Evolutionary conservation across 2,113 vertebrate species (phyloP).

Genomic region (Oryzias celebensis): DNA sequence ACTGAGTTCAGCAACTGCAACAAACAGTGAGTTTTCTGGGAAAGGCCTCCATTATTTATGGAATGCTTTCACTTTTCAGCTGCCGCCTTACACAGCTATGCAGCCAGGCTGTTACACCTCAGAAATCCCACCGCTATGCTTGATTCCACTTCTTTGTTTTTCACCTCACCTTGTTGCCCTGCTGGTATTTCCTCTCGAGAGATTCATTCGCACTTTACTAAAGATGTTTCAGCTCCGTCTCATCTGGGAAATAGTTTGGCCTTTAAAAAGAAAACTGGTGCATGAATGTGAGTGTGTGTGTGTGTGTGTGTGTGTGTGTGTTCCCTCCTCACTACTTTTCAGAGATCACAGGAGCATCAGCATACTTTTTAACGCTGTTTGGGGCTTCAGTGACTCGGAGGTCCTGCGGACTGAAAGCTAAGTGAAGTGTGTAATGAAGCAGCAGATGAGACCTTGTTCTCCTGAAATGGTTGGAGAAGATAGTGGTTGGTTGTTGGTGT

Average conservation of each 20-base stretch:
- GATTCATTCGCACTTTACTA: slow-evolving; percentile 20
- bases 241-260: slow-evolving; percentile 41
- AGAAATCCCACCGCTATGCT: neutral
- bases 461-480: slow-evolving; percentile 12
- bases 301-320: slow-evolving; percentile 11
- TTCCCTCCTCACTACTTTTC: slow-evolving; percentile 15
- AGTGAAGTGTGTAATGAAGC: slow-evolving; percentile 74
- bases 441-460: slow-evolving; percentile 58
- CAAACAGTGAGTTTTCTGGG: neutral
- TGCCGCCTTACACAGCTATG: neutral
- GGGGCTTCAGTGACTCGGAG: slow-evolving; percentile 49
- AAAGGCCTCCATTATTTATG: slow-evolving; percentile 38
- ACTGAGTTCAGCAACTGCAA: slow-evolving; percentile 17
- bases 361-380: slow-evolving; percentile 50
- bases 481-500: slow-evolving; percentile 7
- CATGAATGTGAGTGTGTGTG: neutral
- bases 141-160: slow-evolving; percentile 37
- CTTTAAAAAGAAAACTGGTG: slow-evolving; percentile 43
- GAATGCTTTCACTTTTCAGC: slow-evolving; percentile 5
- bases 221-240: slow-evolving; percentile 27
- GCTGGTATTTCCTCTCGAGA: slow-evolving; percentile 7
- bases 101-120: slow-evolving; percentile 12
- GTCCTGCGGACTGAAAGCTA: slow-evolving; percentile 52
- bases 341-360: slow-evolving; percentile 47
- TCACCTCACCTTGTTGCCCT: slow-evolving; percentile 27